Base-by-base conservation (phyloP, 1,140 invertebrate species). In the Cydia splendana region DNA sequence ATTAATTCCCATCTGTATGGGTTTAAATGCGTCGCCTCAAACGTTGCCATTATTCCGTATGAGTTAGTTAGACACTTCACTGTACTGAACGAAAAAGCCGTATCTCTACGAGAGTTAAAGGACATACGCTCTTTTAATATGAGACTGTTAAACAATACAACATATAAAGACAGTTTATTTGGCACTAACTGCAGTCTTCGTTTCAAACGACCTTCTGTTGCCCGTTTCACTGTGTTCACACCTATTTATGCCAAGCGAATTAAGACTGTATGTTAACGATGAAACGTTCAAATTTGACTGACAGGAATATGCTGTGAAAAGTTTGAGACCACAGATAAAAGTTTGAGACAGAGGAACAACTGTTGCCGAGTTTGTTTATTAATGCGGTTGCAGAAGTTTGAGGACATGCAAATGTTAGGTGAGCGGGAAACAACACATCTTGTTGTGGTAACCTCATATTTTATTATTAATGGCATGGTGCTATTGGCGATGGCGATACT, bases 311-410 rank as follows among this genome's bases (percentile, higher is more conserved):
- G 7, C 38, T 9, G 57, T 24, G 57, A 62, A 18, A 53, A 62
- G 57, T 62, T 62, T 62, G 15, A 0, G 57, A 24, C 57, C 57
- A 62, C 57, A 62, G 57, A 62, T 62, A 62, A 57, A 57, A 62
- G 7, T 62, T 62, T 24, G 45, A 62, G 53, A 42, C 57, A 75
- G 34, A 67, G 38, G 38, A 79, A 77, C 76, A 79, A 81, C 75
- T 81, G 80, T 81, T 81, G 80, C 80, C 65, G 24, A n/a, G 57
- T 62, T 62, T 24, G 57, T 62, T 62, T 62, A 62, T 62, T 18
- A n/a, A 12, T 62, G 57, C 20, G 57, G 57, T 62, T 57, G 18
- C 18, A 62, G n/a, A 62, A 62, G 57, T 62, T 62, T 62, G 7
- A 6, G 7, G 24, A 62, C 57, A 24, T 24, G 20, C n/a, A 9